A percentile compares a stretch with the other conserved stretches of the same genome.
Conservation (phyloP, 1,140 invertebrate genomes). For the Oryzaephilus surinamensis region DNA sequence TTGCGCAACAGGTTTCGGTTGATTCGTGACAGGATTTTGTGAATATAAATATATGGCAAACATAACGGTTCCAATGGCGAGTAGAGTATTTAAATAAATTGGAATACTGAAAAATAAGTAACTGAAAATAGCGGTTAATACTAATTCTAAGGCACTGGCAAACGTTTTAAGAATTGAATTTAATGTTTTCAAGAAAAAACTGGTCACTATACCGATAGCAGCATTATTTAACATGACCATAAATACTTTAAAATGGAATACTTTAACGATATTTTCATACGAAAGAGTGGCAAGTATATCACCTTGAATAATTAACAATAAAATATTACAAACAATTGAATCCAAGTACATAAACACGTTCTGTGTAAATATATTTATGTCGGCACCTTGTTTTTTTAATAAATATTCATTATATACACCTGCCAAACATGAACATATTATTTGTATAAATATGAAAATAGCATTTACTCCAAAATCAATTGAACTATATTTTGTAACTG, state of each 20-base stretch:
- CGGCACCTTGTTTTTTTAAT: constrained; percentile 71
- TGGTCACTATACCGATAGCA: constrained; percentile 84
- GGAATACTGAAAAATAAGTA: constrained; percentile 82
- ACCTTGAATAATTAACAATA: constrained; percentile 50
- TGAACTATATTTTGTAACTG: constrained; percentile 36
- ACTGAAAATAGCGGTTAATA: constrained; percentile 83
- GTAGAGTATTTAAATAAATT: constrained; percentile 69
- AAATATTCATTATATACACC: constrained; percentile 96
- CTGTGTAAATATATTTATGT: constrained; percentile 84
- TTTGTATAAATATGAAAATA: constrained; percentile 68
- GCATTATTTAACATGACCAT: constrained; percentile 84
- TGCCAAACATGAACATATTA: constrained; percentile 85
- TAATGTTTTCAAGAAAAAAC: constrained; percentile 83
- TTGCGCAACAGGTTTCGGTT: too few species aligned
- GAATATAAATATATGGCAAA: constrained; percentile 80
- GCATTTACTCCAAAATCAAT: constrained; percentile 56
- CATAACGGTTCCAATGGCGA: constrained; percentile 75
- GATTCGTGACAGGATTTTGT: constrained; percentile 87
- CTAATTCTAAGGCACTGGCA: constrained; percentile 84
- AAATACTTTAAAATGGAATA: constrained; percentile 60
- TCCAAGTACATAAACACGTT: constrained; percentile 95
- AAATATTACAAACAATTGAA: constrained; percentile 81
- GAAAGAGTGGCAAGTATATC: constrained; percentile 52
- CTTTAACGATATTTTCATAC: constrained; percentile 41
- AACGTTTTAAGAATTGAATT: constrained; percentile 97